Base-by-base conservation (phyloP, 2,797 vertebrate genomes). In the Sebastes diaconus region DNA sequence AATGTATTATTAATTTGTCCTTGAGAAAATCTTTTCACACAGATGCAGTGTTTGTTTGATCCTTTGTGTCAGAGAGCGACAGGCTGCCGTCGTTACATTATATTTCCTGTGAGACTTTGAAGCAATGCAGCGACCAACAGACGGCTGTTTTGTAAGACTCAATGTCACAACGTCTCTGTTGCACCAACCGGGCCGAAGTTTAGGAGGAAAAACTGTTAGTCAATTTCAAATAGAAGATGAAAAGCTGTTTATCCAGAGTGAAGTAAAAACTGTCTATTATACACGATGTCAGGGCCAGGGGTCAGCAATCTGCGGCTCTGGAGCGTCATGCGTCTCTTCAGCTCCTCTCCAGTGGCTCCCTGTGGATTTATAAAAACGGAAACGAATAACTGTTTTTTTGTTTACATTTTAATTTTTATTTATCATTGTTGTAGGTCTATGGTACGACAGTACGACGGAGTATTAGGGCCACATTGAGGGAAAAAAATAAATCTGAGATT, bases 131-230 rank as follows among this genome's bases (percentile, higher is more conserved):
- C 13, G 0, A 5, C 4, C 0, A 1, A 60, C 7, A 2, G 18
- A 3, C 30, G 1, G n/a, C 7, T 22, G 70, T 86, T 80, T 76
- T 60, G 61, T 75, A 84, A 90, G 29, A 63, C 1, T 71, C 2
- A 39, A 39, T 88, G 80, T 78, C 80, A 60, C 87, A 81, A 84
- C 1, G 4, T 59, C 25, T 50, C 1, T 5, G 52, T 85, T 86
- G 3, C 68, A 71, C 2, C 78, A 84, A 34, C 22, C 0, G 8
- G 10, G 6, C n/a, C 1, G 16, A 66, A 32, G 72, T 79, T 54
- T 10, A 57, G 9, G 6, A 60, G 27, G 36, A 1, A 30, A 29
- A 24, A 6, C 14, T 52, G 39, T 39, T 9, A 16, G 18, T 59
- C 4, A 14, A 50, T 8, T 54, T 76, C 7, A 65, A 27, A 58